Base-by-base conservation (phyloP, 1,140 invertebrate genomes). In the Lepidotrigona ventralis region DNA sequence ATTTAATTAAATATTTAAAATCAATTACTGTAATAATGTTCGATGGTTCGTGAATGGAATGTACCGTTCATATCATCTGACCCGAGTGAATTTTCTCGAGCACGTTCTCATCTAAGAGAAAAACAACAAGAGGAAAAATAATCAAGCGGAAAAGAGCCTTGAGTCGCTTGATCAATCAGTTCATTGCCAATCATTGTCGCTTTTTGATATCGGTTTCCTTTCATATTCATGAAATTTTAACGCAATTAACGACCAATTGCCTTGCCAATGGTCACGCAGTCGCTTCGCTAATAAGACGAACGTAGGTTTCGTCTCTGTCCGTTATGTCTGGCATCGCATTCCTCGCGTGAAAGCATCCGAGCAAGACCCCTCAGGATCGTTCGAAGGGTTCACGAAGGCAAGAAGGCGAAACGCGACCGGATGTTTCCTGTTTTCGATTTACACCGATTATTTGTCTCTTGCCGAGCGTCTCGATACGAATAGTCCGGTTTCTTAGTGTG, bases 311-410 rank as follows among this genome's bases (percentile, higher is more conserved):
- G 23, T 79, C 29, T 56, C 77, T 51, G 29, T 56, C 39, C 33
- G 76, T 79, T 80, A 80, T 56, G 9, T 60, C 15, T 19, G 70
- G 63, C 33, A 66, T 84, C 53, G 70, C 70, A 69, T 84, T 74
- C 69, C 82, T 15, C 26, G 51, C 68, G 58, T 19, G 26, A 26
- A 79, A 79, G 19, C 69, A 79, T 79, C 46, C 77, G 51, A 64
- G 70, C 77, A 73, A 79, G 82, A 84, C 77, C 51, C 21, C 19
- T 64, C 56, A 51, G 58, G n/a, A 79, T 73, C 53, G 82, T 71
- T 58, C 58, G 19, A 26, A 21, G 63, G 69, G n/a, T 51, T 29
- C 14, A 29, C 64, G 51, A 82, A 74, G n/a, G 1, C 2, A 53
- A 8, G 26, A 76, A 76, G 39, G 33, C 4, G 71, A 63, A 60